A percentile compares a stretch with the other conserved stretches of the same genome.
Conservation (phyloP, 2,888 invertebrate genomes). For the Tubiluchus corallicola region DNA sequence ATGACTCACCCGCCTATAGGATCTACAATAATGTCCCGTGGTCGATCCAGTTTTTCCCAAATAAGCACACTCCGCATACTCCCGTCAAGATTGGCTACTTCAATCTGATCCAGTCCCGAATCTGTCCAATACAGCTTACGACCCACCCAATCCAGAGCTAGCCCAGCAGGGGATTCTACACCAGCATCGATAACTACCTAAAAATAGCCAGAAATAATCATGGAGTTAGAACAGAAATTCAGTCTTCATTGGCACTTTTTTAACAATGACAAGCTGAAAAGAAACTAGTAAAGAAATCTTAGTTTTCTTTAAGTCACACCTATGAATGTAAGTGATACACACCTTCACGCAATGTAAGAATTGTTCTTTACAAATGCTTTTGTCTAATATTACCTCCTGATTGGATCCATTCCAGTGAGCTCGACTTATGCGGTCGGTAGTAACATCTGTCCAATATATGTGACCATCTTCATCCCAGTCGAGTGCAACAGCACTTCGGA, state of each 20-base stretch:
- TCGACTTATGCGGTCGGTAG: slow-evolving; percentile 58
- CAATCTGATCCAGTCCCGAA: slow-evolving; percentile 30
- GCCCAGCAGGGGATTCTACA: slow-evolving; percentile 22
- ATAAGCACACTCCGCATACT: slow-evolving; percentile 54
- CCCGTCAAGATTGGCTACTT: slow-evolving; percentile 32
- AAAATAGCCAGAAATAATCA: slow-evolving; percentile 6
- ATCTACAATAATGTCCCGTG: slow-evolving; percentile 69
- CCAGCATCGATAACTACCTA: slow-evolving; percentile 21
- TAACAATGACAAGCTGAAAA: no score
- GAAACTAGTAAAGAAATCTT: no score
- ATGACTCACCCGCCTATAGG: slow-evolving; percentile 41
- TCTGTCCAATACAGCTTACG: slow-evolving; percentile 34
- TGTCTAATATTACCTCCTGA: slow-evolving; percentile 51
- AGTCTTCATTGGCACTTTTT: no score
- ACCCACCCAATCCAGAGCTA: slow-evolving; percentile 32
- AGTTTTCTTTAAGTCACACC: no score
- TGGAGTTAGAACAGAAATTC: neutral
- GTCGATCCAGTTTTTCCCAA: slow-evolving; percentile 64
- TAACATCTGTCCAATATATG: slow-evolving; percentile 78
- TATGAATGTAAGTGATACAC: no score
- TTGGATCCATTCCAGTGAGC: slow-evolving; percentile 63
- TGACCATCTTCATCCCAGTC: slow-evolving; percentile 65
- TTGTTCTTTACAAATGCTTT: no score
- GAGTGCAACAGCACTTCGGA: slow-evolving; percentile 61
- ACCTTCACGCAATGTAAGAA: no score